Percentiles rank a stretch among this genome's conserved stretches.
Evolutionary conservation across 2,797 vertebrate species (phyloP).

Genomic region (Alectoris magna): DNA sequence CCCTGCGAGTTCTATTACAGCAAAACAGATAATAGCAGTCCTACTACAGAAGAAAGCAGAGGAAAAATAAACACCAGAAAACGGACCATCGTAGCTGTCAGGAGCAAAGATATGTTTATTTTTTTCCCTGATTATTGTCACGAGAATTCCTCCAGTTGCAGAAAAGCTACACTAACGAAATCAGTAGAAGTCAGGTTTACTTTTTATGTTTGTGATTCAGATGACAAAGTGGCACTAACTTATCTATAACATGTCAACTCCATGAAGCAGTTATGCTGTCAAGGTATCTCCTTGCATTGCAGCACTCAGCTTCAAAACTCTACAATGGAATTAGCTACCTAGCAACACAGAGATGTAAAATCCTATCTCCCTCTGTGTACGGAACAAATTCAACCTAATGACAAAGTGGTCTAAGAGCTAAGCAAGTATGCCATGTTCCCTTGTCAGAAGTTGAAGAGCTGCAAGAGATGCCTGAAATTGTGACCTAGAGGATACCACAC

Average conservation of each 20-base stretch:
- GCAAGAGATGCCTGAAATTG: background rate
- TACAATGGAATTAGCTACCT: background rate
- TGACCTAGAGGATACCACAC: background rate
- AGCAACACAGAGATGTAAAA: background rate
- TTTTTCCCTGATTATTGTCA: background rate
- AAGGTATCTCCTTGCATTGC: background rate
- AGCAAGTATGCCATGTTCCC: background rate
- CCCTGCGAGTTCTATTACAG: background rate
- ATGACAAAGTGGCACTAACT: background rate
- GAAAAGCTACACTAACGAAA: background rate
- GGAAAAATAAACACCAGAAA: background rate
- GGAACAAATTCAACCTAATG: background rate
- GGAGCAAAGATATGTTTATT: background rate
- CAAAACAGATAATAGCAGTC: background rate
- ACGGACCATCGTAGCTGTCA: background rate
- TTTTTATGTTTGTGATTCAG: background rate
- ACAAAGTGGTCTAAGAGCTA: rapidly evolving
- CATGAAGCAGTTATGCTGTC: background rate
- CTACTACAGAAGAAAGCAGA: background rate
- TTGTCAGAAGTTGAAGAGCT: background rate
- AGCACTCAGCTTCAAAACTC: background rate
- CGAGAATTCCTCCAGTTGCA: background rate
- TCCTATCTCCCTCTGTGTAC: background rate
- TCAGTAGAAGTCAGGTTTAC: background rate
- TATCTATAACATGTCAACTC: background rate